Conservation (phyloP, 2,797 vertebrate genomes). For the Okamejei kenojei region DNA sequence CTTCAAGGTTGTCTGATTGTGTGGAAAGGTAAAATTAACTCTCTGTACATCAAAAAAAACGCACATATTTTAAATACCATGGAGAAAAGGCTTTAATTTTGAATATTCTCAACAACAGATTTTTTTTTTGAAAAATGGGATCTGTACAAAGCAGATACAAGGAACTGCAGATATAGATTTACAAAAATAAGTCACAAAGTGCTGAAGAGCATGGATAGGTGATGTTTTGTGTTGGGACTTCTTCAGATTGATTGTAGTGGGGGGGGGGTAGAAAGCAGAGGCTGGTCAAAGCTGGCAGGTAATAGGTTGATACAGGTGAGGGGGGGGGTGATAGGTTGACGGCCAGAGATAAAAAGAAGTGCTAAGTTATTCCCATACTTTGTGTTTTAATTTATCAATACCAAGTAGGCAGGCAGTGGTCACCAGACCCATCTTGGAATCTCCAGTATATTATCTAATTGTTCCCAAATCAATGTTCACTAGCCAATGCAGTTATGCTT, state of each 20-base stretch:
- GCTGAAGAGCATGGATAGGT: too few relatives aligned
- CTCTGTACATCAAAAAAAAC: not conserved
- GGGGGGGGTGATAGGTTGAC: too few relatives aligned
- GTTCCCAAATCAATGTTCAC: not conserved
- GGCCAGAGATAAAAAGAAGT: too few relatives aligned
- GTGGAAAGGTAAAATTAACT: slow-evolving; percentile 76
- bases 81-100: not conserved
- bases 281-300: too few relatives aligned
- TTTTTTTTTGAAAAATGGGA: not conserved
- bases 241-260: too few relatives aligned
- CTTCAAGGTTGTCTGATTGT: slow-evolving; percentile 88
- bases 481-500: not conserved
- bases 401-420: not conserved
- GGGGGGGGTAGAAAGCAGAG: too few relatives aligned
- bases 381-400: not conserved
- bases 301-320: too few relatives aligned
- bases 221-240: too few relatives aligned
- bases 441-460: not conserved
- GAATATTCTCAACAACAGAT: not conserved
- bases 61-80: not conserved
- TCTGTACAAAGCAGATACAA: too few relatives aligned
- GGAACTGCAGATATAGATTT: too few relatives aligned
- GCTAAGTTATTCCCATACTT: too few relatives aligned
- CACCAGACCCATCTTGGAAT: not conserved
- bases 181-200: too few relatives aligned